Evolutionary conservation across 2,888 invertebrate species (phyloP), one percentile per base, ranked within the genome.

Genomic region (Rhingia rostrata): DNA sequence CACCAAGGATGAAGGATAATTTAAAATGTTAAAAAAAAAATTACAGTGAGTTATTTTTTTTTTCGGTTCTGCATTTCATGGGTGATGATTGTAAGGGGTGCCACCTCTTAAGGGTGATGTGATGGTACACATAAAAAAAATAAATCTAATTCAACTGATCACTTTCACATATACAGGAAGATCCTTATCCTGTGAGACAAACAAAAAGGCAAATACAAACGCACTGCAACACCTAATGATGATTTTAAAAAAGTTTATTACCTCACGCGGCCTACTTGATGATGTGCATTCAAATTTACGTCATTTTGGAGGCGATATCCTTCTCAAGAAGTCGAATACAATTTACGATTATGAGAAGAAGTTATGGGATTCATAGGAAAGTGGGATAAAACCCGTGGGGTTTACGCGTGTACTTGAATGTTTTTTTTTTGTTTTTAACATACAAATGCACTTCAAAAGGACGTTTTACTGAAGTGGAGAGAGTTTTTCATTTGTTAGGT

Each of bases 261-360:
- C 84, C 84, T 70, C 70, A 80, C 70, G 58, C 84, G 80, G 80
- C 84, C 84, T 84, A 84, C 84, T 84, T 80, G 80, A 84, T 84
- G 80, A 84, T 84, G 80, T 84, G 80, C 84, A 84, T 84, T 84
- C 80, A 84, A 79, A 84, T 83, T 67, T 53, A 33, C 9, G 3
- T 51, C 22, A 10, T 14, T 37, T 66, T 12, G 6, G n/a, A 35
- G 14, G 43, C 58, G 74, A 79, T 70, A 66, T 84, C 69, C 80
- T 67, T 9, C 47, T 56, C 39, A 33, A 66, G 79, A 69, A 75
- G 53, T 37, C 56, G n/a, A 35, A 32, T 33, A 39, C 54, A 70
- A 80, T 84, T 84, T 74, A 84, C 69, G 84, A 80, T 70, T 64
- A 70, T 74, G 74, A 84, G 83, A 80, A 75, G 70, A 61, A 58